These are phyloP conservation scores for Nibea coibor DNA, from an alignment of 2,113 vertebrate genomes.

Conservation along the genomic window DNA sequence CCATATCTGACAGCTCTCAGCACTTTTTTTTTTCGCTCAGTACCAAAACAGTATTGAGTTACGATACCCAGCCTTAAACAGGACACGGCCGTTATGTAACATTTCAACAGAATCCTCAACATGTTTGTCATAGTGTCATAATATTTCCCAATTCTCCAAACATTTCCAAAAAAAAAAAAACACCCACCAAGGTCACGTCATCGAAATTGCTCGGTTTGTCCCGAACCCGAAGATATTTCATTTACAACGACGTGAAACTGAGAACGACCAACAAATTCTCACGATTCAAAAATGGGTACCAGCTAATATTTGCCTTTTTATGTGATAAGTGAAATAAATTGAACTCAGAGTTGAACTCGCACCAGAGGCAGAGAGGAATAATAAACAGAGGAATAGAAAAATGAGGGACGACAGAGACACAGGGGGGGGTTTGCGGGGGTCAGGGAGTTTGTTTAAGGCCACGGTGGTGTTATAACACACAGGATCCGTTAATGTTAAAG, in stretches of 20 bases:
- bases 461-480: conserved; percentile 23
- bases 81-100: background rate
- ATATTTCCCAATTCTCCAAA: background rate
- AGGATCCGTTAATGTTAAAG: conserved; percentile 34
- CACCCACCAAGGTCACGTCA: background rate
- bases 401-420: conserved; percentile 29
- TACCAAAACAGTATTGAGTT: background rate
- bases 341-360: background rate
- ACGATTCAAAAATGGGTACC: background rate
- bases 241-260: background rate
- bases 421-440: background rate
- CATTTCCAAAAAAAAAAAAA: background rate
- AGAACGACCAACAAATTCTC: background rate
- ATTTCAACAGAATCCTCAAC: background rate
- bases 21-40: background rate
- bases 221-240: background rate
- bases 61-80: background rate
- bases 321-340: background rate
- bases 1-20: too few relatives aligned
- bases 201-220: background rate
- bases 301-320: background rate
- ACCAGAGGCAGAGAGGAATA: background rate
- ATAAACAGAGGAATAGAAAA: background rate
- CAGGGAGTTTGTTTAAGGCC: conserved; percentile 40
- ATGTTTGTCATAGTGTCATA: background rate